Evolutionary conservation across 2,888 invertebrate genomes (phyloP), one percentile per base, ranked within the genome.

Genomic region (Yponomeuta sedellus): DNA sequence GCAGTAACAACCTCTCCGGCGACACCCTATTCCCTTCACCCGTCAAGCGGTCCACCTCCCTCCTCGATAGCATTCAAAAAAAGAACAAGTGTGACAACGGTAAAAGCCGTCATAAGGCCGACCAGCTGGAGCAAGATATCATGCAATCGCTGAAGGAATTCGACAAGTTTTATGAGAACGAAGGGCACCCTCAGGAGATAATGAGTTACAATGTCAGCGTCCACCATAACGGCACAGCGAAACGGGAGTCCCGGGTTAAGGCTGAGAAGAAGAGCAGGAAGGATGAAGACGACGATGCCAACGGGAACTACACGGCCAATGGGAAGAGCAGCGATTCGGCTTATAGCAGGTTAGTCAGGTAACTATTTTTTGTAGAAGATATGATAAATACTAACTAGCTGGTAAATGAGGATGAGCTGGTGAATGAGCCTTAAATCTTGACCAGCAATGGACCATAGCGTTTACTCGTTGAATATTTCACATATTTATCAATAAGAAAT

Each of bases 271-370:
- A 84, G 72, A 80, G 76, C 67, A 83, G 85, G 70, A 90, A 87
- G 10, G 57, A 66, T 71, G 73, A 72, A 40, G 86, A 83, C 34
- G 76, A 74, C 62, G 66, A 83, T 40, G 70, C 78, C 66, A 90
- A 88, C 71, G 89, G 82, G 70, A 85, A 89, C 77, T 82, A 75
- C 76, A 88, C 67, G 71, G 73, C 65, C 90, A 91, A 70, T 74
- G 88, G 61, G 87, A 88, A 70, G 28, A 93, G 85, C 77, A 85
- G 84, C 39, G 96, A 96, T 85, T 96, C 96, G 39, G 96, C 96
- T 66, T 96, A 96, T 87, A 96, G 96, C 93, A 96, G 96, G 96
- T 96, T 91, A 92, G 91, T 86, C 85, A 89, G 89, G 90, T 86
- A 88, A 81, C 69, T 69, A 66, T 67, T 77, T 74, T 72, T 71